Evolutionary conservation across 2,797 vertebrate species (phyloP).

Genomic region (Phylloscopus collybita): DNA sequence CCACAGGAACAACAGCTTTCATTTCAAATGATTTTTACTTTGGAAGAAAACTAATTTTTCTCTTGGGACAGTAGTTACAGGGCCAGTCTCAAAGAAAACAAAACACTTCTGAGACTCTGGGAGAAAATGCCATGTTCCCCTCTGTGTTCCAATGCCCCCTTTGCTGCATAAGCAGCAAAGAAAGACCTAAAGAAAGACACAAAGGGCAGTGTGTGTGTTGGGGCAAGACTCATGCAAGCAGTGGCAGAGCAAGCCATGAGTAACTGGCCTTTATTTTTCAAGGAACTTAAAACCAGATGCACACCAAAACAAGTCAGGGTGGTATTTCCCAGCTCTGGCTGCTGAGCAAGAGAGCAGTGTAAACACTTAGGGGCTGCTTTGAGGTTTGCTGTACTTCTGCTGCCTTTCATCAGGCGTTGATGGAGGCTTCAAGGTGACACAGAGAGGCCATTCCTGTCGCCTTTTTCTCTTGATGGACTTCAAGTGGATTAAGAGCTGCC

Average conservation of each 20-base stretch:
- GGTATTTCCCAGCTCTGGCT: not conserved
- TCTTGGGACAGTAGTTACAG: not conserved
- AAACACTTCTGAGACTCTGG: not conserved
- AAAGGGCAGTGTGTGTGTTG: rapidly evolving
- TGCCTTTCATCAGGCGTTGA: not conserved
- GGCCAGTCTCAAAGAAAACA: not conserved
- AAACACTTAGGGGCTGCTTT: not conserved
- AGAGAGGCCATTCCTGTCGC: not conserved
- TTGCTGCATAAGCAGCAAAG: not conserved
- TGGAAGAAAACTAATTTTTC: not conserved
- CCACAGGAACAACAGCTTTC: not conserved
- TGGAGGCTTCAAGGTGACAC: not conserved
- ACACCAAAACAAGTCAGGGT: not conserved
- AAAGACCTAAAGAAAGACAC: not conserved
- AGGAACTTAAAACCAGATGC: not conserved
- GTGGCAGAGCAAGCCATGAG: not conserved
- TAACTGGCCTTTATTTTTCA: not conserved
- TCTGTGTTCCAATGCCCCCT: not conserved
- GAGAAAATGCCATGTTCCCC: not conserved
- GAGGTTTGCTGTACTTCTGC: not conserved
- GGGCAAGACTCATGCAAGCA: not conserved
- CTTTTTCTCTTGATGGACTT: not conserved
- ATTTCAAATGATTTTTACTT: not conserved
- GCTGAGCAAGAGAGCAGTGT: not conserved
- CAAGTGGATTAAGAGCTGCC: not conserved